These are phyloP conservation scores for Gonatopus flavifemur DNA, from an alignment of 1,140 invertebrate species.

Conservation along the genomic window DNA sequence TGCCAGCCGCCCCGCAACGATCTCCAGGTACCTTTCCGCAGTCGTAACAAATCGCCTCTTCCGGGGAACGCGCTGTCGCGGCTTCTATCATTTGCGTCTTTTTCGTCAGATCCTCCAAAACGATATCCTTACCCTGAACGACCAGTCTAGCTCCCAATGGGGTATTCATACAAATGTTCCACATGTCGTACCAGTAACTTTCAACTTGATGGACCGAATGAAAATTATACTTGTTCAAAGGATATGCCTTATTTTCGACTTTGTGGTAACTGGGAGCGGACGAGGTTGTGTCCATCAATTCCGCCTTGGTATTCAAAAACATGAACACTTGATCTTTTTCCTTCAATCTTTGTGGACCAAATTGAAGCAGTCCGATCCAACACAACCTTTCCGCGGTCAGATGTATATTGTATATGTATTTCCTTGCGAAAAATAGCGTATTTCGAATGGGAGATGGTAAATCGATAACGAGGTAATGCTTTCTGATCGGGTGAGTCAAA, in stretches of 20 bases:
- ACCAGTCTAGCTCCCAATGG: constrained; percentile 61
- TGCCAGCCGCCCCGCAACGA: constrained; percentile 69
- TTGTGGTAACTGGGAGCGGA: constrained; percentile 67
- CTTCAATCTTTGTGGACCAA: constrained; percentile 67
- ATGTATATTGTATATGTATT: constrained; percentile 67
- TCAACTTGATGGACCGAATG: constrained; percentile 60
- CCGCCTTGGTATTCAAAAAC: constrained; percentile 67
- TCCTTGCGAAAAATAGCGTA: constrained; percentile 62
- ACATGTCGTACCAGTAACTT: constrained; percentile 75
- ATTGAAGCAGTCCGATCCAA: constrained; percentile 72
- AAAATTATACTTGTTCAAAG: constrained; percentile 62
- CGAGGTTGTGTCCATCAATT: constrained; percentile 68
- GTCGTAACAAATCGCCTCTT: constrained; percentile 58
- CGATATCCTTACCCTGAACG: constrained; percentile 56
- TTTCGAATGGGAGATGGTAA: constrained; percentile 56
- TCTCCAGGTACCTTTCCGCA: constrained; percentile 71
- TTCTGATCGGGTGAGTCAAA: constrained; percentile 69
- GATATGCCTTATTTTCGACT: constrained; percentile 64
- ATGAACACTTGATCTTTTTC: constrained; percentile 75
- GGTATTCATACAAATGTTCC: constrained; percentile 69
- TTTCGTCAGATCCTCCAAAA: constrained; percentile 56
- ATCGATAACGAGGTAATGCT: constrained; percentile 66
- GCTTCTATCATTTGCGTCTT: constrained; percentile 61
- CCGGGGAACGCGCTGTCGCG: constrained; percentile 42
- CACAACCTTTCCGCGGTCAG: constrained; percentile 63